These are phyloP conservation scores for Melospiza georgiana DNA, from an alignment of 2,113 vertebrate species.

Conservation along the genomic window DNA sequence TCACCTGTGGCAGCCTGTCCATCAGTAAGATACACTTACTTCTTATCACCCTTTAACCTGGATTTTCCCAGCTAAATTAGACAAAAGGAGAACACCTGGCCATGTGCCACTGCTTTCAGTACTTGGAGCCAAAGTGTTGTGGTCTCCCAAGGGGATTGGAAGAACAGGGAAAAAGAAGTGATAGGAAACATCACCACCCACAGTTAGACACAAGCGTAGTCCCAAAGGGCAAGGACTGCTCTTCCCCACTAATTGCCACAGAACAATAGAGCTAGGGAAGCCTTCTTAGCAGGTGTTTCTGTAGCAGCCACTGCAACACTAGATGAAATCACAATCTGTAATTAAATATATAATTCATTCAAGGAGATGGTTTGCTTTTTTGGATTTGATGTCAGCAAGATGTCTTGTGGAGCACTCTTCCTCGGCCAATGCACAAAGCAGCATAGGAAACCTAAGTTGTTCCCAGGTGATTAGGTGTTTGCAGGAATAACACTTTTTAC, in stretches of 20 bases:
- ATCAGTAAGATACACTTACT: constrained; percentile 82
- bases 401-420: background rate
- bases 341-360: background rate
- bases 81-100: background rate
- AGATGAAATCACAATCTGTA: background rate
- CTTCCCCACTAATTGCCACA: background rate
- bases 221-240: background rate
- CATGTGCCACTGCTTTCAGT: background rate
- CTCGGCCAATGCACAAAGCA: background rate
- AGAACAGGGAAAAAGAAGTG: background rate
- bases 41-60: background rate
- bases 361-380: background rate
- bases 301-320: background rate
- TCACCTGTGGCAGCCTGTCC: constrained; percentile 83
- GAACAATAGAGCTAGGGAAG: background rate
- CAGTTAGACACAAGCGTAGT: background rate
- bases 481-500: background rate
- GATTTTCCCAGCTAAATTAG: background rate
- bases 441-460: background rate
- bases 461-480: background rate
- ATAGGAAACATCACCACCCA: background rate
- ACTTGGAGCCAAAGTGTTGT: background rate
- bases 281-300: background rate
- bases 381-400: background rate
- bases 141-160: background rate